A percentile compares a stretch with the other conserved stretches of the same genome.
Conservation (phyloP, 2,888 invertebrate species). For the Tolmerus cingulatus region DNA sequence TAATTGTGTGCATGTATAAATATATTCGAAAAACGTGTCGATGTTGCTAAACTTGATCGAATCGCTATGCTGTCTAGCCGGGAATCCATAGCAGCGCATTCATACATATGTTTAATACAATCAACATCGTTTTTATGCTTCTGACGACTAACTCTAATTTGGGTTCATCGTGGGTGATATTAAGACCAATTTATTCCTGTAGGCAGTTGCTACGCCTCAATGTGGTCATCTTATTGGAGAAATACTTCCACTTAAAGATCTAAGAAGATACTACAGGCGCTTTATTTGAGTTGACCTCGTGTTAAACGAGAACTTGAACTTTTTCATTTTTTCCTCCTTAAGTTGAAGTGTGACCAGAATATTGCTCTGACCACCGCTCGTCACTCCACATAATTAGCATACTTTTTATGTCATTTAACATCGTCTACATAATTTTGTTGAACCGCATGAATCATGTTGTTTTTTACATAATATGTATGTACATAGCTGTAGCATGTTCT, state of each 20-base stretch:
- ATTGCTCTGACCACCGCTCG: background rate
- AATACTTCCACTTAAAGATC: background rate
- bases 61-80: background rate
- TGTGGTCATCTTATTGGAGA: background rate
- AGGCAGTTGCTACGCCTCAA: background rate
- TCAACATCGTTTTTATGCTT: background rate
- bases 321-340: background rate
- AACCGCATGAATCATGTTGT: background rate
- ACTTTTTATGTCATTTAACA: background rate
- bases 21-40: too few species aligned
- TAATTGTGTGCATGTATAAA: too few species aligned
- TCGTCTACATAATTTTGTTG: background rate
- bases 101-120: background rate
- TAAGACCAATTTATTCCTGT: background rate
- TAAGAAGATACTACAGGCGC: background rate
- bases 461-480: too few species aligned
- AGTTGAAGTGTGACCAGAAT: background rate
- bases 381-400: background rate
- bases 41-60: background rate
- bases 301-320: background rate
- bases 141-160: background rate
- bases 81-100: background rate
- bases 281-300: background rate
- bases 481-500: background rate
- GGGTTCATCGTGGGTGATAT: background rate